A percentile compares a stretch with the other conserved stretches of the same genome.
These are phyloP conservation scores for Psilopsiagon aurifrons DNA, from an alignment of 2,113 vertebrate genomes.

Conservation along the genomic window DNA sequence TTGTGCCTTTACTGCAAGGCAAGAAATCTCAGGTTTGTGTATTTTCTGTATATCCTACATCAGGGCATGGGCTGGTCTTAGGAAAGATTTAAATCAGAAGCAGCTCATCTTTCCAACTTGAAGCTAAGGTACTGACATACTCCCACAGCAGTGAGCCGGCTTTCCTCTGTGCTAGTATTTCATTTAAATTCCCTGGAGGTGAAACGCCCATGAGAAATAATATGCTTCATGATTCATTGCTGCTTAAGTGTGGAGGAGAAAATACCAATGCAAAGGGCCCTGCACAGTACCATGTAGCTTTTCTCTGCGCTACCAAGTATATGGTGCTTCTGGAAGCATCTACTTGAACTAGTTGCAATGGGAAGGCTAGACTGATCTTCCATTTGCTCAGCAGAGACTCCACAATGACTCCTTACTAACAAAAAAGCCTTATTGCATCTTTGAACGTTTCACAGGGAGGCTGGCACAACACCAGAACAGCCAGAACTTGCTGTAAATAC, in stretches of 20 bases:
- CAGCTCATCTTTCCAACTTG: background rate
- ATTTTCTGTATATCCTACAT: background rate
- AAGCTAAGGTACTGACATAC: background rate
- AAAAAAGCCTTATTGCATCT: background rate
- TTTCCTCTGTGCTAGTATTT: background rate
- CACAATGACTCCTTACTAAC: background rate
- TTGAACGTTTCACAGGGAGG: background rate
- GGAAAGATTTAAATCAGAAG: background rate
- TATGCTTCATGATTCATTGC: conserved; percentile 19
- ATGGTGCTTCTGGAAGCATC: background rate
- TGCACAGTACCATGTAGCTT: background rate
- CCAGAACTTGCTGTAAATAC: background rate
- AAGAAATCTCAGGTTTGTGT: background rate
- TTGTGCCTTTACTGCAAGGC: background rate
- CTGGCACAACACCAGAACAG: background rate
- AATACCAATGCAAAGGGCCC: background rate
- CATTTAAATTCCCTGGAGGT: conserved; percentile 14
- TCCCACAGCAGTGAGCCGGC: background rate
- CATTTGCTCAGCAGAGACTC: background rate
- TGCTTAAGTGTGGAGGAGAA: background rate
- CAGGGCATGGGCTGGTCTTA: background rate
- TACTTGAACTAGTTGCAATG: background rate
- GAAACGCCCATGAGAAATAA: conserved; percentile 1
- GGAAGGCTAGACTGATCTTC: background rate
- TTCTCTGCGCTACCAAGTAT: background rate